These are phyloP conservation scores for Galerucella calmariensis DNA, from an alignment of 2,888 invertebrate genomes.

Conservation along the genomic window DNA sequence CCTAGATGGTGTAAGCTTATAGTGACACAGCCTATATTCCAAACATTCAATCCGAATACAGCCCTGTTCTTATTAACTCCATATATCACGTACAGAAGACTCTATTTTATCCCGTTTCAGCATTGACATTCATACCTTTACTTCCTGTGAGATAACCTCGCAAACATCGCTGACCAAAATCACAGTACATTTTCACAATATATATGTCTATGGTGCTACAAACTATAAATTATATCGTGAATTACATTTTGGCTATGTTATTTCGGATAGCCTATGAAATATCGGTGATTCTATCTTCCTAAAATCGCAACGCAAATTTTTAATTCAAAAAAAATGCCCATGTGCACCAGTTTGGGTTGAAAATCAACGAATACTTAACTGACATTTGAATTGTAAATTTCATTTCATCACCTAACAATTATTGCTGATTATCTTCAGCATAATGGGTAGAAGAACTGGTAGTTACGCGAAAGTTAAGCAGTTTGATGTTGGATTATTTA, in stretches of 20 bases:
- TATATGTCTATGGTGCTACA: neutral
- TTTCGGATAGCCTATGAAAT: neutral
- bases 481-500: too few relatives aligned
- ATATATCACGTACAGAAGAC: slow-evolving; percentile 42
- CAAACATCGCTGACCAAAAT: slow-evolving; percentile 12
- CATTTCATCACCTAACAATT: too few relatives aligned
- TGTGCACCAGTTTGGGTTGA: too few relatives aligned
- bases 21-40: too few relatives aligned
- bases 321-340: neutral
- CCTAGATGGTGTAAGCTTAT: too few relatives aligned
- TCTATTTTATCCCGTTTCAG: slow-evolving; percentile 38
- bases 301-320: neutral
- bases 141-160: slow-evolving; percentile 40
- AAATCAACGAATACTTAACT: too few relatives aligned
- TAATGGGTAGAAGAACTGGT: too few relatives aligned
- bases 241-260: neutral
- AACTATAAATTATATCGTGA: neutral
- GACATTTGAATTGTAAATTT: too few relatives aligned
- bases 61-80: slow-evolving; percentile 15
- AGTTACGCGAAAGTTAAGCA: too few relatives aligned
- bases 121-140: slow-evolving; percentile 40
- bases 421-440: too few relatives aligned
- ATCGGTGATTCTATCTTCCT: neutral
- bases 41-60: slow-evolving; percentile 1
- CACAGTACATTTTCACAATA: slow-evolving; percentile 20